phyloP scores from a whole-genome alignment of 2,888 invertebrate species.

The Apoda limacodes region DNA sequence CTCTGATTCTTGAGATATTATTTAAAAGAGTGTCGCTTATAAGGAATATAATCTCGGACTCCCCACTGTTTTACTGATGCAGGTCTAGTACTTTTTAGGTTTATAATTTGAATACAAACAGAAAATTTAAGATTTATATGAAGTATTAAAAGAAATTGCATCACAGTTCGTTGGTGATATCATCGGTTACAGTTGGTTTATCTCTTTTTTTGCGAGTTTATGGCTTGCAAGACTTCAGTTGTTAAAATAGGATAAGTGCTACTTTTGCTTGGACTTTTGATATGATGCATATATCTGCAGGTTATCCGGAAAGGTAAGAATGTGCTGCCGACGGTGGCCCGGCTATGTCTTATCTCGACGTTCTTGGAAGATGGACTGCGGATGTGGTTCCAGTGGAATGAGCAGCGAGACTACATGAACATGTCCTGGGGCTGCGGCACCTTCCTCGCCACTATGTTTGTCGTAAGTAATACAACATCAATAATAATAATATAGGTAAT shows the following conservation, averaged over 20 bases:
- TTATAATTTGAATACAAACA: no score
- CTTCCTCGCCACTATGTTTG: constrained; percentile 94
- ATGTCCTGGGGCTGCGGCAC: constrained; percentile 97
- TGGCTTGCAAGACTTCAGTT: constrained; percentile 2
- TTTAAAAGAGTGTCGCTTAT: no score
- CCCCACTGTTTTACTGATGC: no score
- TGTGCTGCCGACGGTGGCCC: constrained; percentile 94
- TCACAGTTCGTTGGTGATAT: no score
- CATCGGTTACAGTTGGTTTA: neutral
- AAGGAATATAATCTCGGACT: no score
- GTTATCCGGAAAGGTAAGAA: constrained; percentile 92
- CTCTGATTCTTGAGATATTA: no score
- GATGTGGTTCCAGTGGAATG: constrained; percentile 99
- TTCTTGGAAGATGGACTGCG: constrained; percentile 99
- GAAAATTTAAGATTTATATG: no score
- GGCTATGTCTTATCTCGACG: constrained; percentile 97
- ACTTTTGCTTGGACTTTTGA: constrained; percentile 3
- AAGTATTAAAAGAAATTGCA: no score
- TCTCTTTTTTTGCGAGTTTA: constrained; percentile 1
- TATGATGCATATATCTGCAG: no score
- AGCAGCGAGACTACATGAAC: constrained; percentile 98
- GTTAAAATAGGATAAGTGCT: neutral
- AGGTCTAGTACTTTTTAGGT: no score
- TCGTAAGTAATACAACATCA: no score
- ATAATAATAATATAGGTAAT: no score